Evolutionary conservation across 2,113 vertebrate species (phyloP), one percentile per base, ranked within the genome.

Genomic region (Alethe castanea): DNA sequence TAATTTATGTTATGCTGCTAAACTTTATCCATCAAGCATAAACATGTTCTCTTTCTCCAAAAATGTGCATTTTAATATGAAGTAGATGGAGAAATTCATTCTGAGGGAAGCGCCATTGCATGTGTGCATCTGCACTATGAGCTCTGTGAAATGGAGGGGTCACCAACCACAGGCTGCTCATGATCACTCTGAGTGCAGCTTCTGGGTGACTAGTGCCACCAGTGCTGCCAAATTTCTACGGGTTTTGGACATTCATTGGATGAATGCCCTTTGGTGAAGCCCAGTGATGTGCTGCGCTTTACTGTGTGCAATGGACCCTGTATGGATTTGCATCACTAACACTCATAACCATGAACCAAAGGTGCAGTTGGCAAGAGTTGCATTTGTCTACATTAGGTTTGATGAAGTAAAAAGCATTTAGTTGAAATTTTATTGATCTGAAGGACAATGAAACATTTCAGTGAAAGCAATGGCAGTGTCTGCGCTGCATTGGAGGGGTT

Each of bases 91-190:
- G 62, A 72, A 88, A 38, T 22, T 50, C 0, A 4, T 64, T 85
- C 19, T 73, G 20, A 50, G 26, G 60, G 54, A 82, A 67, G 22
- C 29, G 19, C 19, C 11, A 8, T n/a, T 42, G 35, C 3, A 2
- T 36, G 31, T 5, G 5, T 40, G 31, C 4, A 7, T 64, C 65
- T 89, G 12, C 20, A 15, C 5, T 6, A 3, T 25, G 31, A 74
- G 40, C 15, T 66, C 25, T 40, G 48, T 45, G 24, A 50, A 66
- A 84, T 20, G 60, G 52, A 54, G 17, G 61, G 11, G 4, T 10
- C 38, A 35, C 15, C 0, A 15, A 1, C 12, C 25, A 8, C 3
- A 14, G 19, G 6, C 14, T 73, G 5, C 14, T 69, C 2, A 1
- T 3, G 15, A 9, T 31, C 38, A 16, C 23, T 57, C 45, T 33